phyloP scores from a whole-genome alignment of 1,140 invertebrate species.

The Muscidifurax raptorellus region DNA sequence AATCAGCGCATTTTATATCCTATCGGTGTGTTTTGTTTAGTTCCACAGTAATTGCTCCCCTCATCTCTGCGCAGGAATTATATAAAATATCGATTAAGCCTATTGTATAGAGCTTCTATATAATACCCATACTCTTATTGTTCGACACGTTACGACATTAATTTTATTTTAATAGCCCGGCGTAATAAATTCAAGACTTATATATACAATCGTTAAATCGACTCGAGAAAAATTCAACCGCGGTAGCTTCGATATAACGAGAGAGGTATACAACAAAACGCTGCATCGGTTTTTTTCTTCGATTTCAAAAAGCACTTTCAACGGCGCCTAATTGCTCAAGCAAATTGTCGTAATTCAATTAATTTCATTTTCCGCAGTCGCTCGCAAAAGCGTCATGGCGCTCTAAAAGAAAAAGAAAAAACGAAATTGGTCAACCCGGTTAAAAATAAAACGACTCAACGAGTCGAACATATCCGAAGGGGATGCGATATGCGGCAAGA shows the following conservation, averaged over 20 bases:
- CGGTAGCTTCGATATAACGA: too few relatives aligned
- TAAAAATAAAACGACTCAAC: too few relatives aligned
- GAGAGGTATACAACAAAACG: background rate
- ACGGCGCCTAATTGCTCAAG: background rate
- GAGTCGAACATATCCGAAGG: too few relatives aligned
- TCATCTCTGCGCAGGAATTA: background rate
- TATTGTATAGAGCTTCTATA: background rate
- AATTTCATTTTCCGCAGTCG: too few relatives aligned
- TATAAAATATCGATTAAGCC: constrained; percentile 7
- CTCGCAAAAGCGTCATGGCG: too few relatives aligned
- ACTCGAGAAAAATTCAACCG: background rate
- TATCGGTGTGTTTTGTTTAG: background rate
- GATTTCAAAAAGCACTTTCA: too few relatives aligned
- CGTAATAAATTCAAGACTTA: background rate
- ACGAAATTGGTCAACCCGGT: too few relatives aligned
- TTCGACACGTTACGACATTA: constrained; percentile 18
- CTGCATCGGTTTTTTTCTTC: too few relatives aligned
- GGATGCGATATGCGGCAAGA: too few relatives aligned
- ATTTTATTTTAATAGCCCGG: constrained; percentile 26
- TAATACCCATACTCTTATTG: background rate
- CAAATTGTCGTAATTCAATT: background rate
- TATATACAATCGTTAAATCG: background rate
- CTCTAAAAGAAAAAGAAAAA: too few relatives aligned
- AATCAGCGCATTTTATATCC: constrained; percentile 15
- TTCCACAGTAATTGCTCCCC: background rate